Evolutionary conservation across 2,797 vertebrate genomes (phyloP).

Genomic region (Mormyrus hasselquistii): DNA sequence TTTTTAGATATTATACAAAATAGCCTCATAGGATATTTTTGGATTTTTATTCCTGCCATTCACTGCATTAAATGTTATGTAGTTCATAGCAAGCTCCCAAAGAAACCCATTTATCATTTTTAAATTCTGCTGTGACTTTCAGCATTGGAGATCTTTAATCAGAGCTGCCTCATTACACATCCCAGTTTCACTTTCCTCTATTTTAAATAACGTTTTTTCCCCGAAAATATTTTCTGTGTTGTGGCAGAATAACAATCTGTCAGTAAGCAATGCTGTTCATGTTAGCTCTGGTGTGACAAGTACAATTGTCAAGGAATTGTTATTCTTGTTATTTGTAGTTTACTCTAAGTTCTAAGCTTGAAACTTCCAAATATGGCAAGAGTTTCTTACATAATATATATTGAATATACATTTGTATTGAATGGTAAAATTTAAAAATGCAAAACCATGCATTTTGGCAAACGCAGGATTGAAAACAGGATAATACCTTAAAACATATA

Average conservation of each 20-base stretch:
- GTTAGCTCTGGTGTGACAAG: neutral
- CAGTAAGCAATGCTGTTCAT: neutral
- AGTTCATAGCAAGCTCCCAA: slow-evolving; percentile 40
- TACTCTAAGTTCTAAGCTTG: neutral
- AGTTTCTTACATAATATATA: neutral
- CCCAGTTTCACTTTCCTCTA: neutral
- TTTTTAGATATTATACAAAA: neutral
- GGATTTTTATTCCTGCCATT: neutral
- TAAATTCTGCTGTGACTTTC: slow-evolving; percentile 25
- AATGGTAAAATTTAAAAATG: neutral
- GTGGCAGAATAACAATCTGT: neutral
- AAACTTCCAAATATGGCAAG: neutral
- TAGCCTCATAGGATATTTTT: neutral
- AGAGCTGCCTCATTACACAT: neutral
- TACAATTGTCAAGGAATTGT: neutral
- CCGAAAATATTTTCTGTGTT: neutral
- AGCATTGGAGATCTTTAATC: slow-evolving; percentile 11
- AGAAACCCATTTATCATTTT: slow-evolving; percentile 53
- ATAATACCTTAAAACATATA: neutral
- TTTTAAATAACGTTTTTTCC: neutral
- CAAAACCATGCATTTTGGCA: neutral
- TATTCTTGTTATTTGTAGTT: neutral
- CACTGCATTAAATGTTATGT: slow-evolving; percentile 46
- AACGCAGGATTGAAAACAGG: neutral
- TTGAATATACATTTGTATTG: neutral